These are phyloP conservation scores for Melieria crassipennis DNA, from an alignment of 2,888 invertebrate genomes.

Conservation along the genomic window DNA sequence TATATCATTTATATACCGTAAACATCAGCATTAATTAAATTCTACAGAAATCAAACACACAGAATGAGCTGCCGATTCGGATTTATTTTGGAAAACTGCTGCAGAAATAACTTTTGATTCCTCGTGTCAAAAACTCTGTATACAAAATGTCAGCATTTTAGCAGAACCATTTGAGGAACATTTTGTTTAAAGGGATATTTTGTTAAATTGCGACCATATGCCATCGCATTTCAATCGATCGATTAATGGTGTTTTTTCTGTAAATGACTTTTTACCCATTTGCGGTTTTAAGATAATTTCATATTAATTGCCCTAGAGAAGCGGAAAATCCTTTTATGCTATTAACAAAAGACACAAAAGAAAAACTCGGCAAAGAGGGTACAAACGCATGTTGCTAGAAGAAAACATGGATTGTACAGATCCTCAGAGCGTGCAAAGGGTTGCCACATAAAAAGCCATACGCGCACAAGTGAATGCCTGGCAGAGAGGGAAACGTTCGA, in stretches of 20 bases:
- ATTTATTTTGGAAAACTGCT: no score
- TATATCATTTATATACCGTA: no score
- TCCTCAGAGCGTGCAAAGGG: conserved; percentile 7
- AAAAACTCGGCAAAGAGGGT: no score
- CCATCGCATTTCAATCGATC: no score
- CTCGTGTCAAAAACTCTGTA: no score
- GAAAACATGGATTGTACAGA: background rate
- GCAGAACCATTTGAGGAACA: background rate
- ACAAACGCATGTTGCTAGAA: no score
- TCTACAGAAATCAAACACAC: no score
- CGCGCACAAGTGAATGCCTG: background rate
- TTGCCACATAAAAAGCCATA: background rate
- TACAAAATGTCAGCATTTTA: no score
- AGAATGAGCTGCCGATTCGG: no score
- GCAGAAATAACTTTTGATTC: no score
- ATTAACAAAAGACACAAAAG: conserved; percentile 18
- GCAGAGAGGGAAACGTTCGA: background rate
- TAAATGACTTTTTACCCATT: conserved; percentile 16
- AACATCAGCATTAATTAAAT: no score
- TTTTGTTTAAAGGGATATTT: background rate
- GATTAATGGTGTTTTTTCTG: background rate
- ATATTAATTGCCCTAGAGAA: conserved; percentile 34
- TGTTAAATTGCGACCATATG: conserved; percentile 28
- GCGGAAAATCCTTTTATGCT: conserved; percentile 46
- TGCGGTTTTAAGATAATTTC: conserved; percentile 39